Percentiles rank a stretch among this genome's conserved stretches.
Conservation (phyloP, 1,140 invertebrate genomes). For the Papilio helenus region DNA sequence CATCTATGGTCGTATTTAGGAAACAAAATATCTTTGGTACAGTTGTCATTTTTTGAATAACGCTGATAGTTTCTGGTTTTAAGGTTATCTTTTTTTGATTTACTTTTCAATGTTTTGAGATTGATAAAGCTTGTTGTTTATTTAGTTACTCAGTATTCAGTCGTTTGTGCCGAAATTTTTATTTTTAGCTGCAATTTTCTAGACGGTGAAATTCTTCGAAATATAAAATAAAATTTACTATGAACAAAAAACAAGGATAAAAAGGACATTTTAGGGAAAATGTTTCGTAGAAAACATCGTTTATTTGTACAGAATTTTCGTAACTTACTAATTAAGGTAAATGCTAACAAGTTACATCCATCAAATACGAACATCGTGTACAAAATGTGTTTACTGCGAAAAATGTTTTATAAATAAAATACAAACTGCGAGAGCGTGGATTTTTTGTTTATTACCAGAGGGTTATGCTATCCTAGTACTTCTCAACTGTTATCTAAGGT, state of each 20-base stretch:
- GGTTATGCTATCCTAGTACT: background rate
- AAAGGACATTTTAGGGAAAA: background rate
- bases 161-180: too few relatives aligned
- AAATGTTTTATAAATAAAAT: too few relatives aligned
- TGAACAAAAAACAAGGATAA: background rate
- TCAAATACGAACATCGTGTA: background rate
- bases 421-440: background rate
- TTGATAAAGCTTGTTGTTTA: background rate
- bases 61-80: background rate
- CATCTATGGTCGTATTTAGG: too few relatives aligned
- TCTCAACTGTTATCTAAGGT: background rate
- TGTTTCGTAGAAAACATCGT: slow-evolving; percentile 1
- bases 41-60: background rate
- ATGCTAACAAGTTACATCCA: background rate
- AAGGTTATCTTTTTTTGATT: background rate
- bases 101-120: too few relatives aligned
- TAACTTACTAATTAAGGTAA: background rate
- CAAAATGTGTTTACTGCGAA: background rate
- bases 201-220: background rate
- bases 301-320: background rate
- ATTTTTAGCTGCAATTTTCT: background rate
- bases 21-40: too few relatives aligned
- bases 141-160: too few relatives aligned
- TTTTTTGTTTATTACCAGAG: background rate
- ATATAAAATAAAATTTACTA: too few relatives aligned